These are phyloP conservation scores for Subacronicta megacephala DNA, from an alignment of 2,888 invertebrate genomes.

Conservation along the genomic window DNA sequence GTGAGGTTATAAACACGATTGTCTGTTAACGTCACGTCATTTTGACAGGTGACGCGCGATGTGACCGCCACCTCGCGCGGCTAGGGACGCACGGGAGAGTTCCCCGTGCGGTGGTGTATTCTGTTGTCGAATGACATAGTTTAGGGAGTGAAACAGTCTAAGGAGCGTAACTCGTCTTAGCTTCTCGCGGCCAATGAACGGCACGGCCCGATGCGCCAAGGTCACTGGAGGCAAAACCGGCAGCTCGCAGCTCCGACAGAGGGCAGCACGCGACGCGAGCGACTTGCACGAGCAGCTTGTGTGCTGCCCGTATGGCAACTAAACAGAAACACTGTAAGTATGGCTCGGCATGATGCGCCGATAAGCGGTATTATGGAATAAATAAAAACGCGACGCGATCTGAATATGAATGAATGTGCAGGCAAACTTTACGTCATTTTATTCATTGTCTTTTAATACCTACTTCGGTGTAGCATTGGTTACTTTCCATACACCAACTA, in stretches of 20 bases:
- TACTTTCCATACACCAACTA: slow-evolving; percentile 40
- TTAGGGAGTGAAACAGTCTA: slow-evolving; percentile 69
- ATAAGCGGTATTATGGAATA: slow-evolving; percentile 87
- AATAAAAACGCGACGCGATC: slow-evolving; percentile 80
- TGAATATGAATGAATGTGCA: slow-evolving; percentile 83
- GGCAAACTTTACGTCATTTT: slow-evolving; percentile 66
- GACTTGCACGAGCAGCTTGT: slow-evolving; percentile 75
- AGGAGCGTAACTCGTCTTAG: slow-evolving; percentile 77
- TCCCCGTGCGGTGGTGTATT: slow-evolving; percentile 67
- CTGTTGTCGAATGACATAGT: slow-evolving; percentile 77
- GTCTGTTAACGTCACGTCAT: slow-evolving; percentile 78
- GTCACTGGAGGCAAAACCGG: slow-evolving; percentile 77
- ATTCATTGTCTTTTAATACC: slow-evolving; percentile 53
- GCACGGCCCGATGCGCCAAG: slow-evolving; percentile 80
- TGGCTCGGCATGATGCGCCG: slow-evolving; percentile 79
- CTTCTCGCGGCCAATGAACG: slow-evolving; percentile 86
- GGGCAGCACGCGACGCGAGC: slow-evolving; percentile 72
- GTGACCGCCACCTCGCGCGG: slow-evolving; percentile 73
- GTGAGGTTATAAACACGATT: slow-evolving; percentile 77
- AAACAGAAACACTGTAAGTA: slow-evolving; percentile 71
- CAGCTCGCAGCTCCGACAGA: slow-evolving; percentile 68
- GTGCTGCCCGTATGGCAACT: slow-evolving; percentile 86
- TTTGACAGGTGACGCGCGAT: slow-evolving; percentile 83
- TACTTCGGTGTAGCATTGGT: slow-evolving; percentile 29
- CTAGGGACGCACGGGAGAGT: slow-evolving; percentile 65